These are phyloP conservation scores for Promerops cafer DNA, from an alignment of 2,113 vertebrate species.

Conservation along the genomic window DNA sequence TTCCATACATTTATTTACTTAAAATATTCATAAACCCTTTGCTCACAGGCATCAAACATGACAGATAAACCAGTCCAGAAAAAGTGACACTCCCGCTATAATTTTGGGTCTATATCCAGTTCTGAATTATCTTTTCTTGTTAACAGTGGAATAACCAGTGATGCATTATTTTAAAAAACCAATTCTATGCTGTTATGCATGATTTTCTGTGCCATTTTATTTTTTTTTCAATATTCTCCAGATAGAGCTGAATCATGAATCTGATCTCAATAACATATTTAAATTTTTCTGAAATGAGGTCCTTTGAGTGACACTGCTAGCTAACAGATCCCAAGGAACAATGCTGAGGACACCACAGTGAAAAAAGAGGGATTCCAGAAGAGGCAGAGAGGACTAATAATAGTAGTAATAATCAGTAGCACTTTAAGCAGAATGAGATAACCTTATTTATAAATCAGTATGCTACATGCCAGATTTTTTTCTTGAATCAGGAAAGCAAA, in stretches of 20 bases:
- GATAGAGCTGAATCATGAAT: neutral
- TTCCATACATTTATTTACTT: neutral
- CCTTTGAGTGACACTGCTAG: neutral
- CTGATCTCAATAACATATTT: neutral
- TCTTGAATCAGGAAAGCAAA: neutral
- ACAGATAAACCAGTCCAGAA: neutral
- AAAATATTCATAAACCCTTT: neutral
- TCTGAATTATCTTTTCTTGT: neutral
- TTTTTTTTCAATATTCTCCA: neutral
- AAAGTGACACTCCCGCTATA: neutral
- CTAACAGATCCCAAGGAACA: neutral
- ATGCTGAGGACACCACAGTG: neutral
- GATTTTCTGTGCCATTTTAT: neutral
- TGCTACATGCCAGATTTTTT: neutral
- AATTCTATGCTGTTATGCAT: neutral
- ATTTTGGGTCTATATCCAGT: neutral
- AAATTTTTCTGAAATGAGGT: neutral
- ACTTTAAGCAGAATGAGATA: neutral
- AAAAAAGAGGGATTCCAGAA: neutral
- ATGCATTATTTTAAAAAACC: neutral
- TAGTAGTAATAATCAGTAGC: neutral
- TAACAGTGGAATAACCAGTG: neutral
- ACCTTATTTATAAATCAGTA: neutral
- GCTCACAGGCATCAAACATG: neutral
- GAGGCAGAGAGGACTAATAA: neutral